Conservation (phyloP, 1,140 invertebrate genomes). For the Hycleus phaleratus region DNA sequence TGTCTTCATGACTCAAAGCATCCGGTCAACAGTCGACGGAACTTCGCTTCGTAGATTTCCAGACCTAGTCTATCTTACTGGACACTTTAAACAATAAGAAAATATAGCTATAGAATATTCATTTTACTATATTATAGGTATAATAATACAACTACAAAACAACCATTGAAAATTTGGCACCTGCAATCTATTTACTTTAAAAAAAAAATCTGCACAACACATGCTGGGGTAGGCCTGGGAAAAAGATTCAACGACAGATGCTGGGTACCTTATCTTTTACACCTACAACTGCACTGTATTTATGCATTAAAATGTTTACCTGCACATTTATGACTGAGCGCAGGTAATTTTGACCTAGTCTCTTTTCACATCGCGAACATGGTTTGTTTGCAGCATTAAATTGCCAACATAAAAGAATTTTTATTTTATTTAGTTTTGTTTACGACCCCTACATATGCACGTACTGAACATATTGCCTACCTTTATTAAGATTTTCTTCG, state of each 20-base stretch:
- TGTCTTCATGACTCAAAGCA: slow-evolving; percentile 32
- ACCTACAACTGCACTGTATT: slow-evolving; percentile 13
- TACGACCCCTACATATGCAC: too few relatives aligned
- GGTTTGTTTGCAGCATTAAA: too few relatives aligned
- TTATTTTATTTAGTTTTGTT: too few relatives aligned
- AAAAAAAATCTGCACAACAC: slow-evolving; percentile 18
- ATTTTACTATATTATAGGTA: background rate
- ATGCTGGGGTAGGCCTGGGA: slow-evolving; percentile 11
- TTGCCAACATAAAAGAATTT: too few relatives aligned
- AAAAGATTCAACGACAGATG: slow-evolving; percentile 17
- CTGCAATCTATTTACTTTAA: slow-evolving; percentile 10
- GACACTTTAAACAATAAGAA: slow-evolving; percentile 4
- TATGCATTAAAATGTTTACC: slow-evolving; percentile 16
- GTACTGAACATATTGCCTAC: too few relatives aligned
- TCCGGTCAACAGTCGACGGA: slow-evolving; percentile 35
- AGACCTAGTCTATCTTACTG: slow-evolving; percentile 20
- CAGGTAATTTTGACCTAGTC: slow-evolving; percentile 8
- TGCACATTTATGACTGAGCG: slow-evolving; percentile 13
- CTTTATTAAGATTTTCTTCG: too few relatives aligned
- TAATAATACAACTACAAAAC: slow-evolving; percentile 3
- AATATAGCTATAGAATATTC: too few relatives aligned
- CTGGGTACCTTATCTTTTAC: slow-evolving; percentile 10
- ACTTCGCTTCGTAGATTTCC: slow-evolving; percentile 28
- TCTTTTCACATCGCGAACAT: background rate
- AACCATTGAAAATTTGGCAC: slow-evolving; percentile 11